Evolutionary conservation across 2,113 vertebrate genomes (phyloP).

Genomic region (Festucalex cinctus): DNA sequence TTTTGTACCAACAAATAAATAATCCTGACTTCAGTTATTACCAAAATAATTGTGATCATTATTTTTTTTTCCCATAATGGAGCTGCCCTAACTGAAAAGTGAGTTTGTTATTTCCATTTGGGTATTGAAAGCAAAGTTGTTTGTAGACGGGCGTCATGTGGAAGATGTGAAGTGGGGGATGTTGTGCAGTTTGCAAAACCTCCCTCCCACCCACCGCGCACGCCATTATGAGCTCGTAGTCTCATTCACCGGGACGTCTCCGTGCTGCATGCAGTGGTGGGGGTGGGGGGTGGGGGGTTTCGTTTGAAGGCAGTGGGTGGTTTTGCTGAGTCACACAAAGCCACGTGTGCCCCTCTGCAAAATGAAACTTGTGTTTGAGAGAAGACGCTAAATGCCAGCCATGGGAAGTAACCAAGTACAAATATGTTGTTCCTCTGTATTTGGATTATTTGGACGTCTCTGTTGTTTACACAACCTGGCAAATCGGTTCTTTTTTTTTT

Average conservation of each 20-base stretch:
- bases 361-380: background rate
- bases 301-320: too few species aligned
- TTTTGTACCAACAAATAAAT: too few species aligned
- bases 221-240: constrained; percentile 39
- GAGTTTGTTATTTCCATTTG: too few species aligned
- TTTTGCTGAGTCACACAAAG: background rate
- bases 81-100: too few species aligned
- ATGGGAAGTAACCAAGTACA: background rate
- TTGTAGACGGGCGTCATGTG: background rate
- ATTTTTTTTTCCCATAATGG: too few species aligned
- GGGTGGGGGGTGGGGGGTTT: too few species aligned
- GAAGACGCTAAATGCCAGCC: background rate
- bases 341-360: background rate
- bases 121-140: background rate
- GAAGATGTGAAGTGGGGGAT: constrained; percentile 30
- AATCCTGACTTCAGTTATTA: too few species aligned
- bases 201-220: constrained; percentile 53
- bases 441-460: too few species aligned
- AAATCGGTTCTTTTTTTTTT: too few species aligned
- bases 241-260: constrained; percentile 24
- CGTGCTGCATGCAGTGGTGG: background rate
- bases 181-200: constrained; percentile 54
- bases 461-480: too few species aligned
- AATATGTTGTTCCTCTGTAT: background rate
- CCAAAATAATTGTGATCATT: too few species aligned